Evolutionary conservation across 2,888 invertebrate species (phyloP).

Genomic region (Lepidochitona cinerea): DNA sequence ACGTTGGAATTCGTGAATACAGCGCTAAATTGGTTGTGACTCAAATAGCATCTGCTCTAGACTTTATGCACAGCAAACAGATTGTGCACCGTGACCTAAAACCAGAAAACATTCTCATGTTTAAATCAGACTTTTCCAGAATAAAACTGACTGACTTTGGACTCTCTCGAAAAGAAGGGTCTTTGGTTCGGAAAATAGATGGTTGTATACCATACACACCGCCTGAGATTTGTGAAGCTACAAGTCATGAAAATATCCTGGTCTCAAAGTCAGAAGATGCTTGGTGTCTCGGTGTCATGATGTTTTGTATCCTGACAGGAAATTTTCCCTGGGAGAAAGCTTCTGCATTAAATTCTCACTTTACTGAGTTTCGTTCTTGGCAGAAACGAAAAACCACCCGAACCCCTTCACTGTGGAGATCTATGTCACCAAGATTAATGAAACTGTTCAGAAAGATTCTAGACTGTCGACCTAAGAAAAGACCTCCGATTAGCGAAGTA

Average conservation of each 20-base stretch:
- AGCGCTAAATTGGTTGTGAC: constrained; percentile 86
- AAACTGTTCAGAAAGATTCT: constrained; percentile 90
- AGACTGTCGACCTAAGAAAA: constrained; percentile 84
- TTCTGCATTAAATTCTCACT: constrained; percentile 71
- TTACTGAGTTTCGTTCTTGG: constrained; percentile 82
- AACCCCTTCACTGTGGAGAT: constrained; percentile 75
- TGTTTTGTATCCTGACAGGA: constrained; percentile 93
- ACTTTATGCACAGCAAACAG: constrained; percentile 92
- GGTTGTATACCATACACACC: constrained; percentile 89
- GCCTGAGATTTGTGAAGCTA: constrained; percentile 82
- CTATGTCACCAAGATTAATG: constrained; percentile 89
- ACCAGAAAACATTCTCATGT: constrained; percentile 91
- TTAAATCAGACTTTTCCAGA: constrained; percentile 89
- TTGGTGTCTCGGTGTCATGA: constrained; percentile 97
- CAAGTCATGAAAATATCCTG: constrained; percentile 76
- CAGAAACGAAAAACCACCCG: constrained; percentile 69
- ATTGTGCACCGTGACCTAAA: constrained; percentile 96
- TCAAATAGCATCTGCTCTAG: constrained; percentile 91
- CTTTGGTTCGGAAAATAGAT: constrained; percentile 40
- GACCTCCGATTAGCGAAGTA: constrained; percentile 74
- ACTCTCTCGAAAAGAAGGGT: constrained; percentile 78
- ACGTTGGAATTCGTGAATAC: constrained; percentile 60
- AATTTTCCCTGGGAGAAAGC: constrained; percentile 87
- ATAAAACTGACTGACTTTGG: constrained; percentile 97
- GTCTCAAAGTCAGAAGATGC: constrained; percentile 88